Evolutionary conservation across 2,113 vertebrate species (phyloP), one percentile per base, ranked within the genome.

Genomic region (Reinhardtius hippoglossoides): DNA sequence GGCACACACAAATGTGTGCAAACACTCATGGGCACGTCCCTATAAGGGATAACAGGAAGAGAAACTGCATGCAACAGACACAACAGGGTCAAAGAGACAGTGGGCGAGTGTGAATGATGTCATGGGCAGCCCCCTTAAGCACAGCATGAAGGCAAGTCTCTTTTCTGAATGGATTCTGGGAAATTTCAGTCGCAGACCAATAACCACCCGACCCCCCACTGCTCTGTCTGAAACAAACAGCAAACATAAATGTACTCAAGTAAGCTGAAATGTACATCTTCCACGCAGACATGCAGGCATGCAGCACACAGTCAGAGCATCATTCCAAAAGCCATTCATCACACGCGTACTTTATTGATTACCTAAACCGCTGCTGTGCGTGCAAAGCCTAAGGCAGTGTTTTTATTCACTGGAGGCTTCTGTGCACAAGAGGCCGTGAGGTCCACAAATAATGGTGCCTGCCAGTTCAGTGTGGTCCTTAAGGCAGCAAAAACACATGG

Each of bases 91-190:
- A 86, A 67, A 78, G 65, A 82, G 63, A 78, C 71, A 67, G 62
- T 61, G 59, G 76, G 67, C 5, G 54, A 83, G 75, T 65, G 74
- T 46, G 64, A 85, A 86, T 83, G 80, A 89, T 76, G 89, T 88
- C 83, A 90, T 77, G 82, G 85, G 71, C 68, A 26, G 56, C 40
- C 67, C 57, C 60, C 52, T 77, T 64, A 64, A 82, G 64, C 83
- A 59, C 71, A 80, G 71, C 48, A 3, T 68, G 52, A 76, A 58
- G 80, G 76, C 52, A 0, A 60, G 31, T 64, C 74, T 63, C 64
- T 87, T 80, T 73, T 52, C 48, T 72, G 59, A 89, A 79, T 67
- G 71, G 70, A 70, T 69, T 78, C 52, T 69, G 74, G 82, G 75
- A 74, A 76, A 65, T 67, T 74, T 83, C 26, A 48, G 71, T 46